A percentile compares a stretch with the other conserved stretches of the same genome.
phyloP scores from a whole-genome alignment of 2,797 vertebrate species.

The Tragelaphus oryx region DNA sequence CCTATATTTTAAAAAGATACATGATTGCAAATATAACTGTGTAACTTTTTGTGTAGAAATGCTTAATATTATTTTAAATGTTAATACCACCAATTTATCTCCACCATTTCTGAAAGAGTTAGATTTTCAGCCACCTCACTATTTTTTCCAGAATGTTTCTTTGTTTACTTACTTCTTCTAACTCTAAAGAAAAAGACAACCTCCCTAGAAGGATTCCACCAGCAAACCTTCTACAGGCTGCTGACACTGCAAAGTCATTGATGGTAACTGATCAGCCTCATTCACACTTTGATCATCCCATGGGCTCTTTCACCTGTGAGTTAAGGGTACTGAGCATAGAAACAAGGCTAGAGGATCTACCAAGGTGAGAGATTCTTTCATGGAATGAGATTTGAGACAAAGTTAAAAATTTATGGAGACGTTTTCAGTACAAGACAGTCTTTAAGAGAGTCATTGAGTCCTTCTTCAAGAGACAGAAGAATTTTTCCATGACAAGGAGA shows the following conservation, averaged over 20 bases:
- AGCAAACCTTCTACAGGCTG: neutral
- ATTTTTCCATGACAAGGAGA: neutral
- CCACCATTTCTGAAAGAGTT: neutral
- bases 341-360: neutral
- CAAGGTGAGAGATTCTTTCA: neutral
- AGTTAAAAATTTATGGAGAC: neutral
- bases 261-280: neutral
- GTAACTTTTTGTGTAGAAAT: neutral
- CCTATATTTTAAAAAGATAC: neutral
- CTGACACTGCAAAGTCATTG: neutral
- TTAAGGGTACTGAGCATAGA: neutral
- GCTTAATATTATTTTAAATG: neutral
- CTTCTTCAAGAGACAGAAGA: neutral
- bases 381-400: neutral
- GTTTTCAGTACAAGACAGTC: neutral
- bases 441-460: neutral
- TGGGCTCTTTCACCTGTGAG: neutral
- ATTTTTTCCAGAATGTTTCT: neutral
- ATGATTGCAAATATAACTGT: neutral
- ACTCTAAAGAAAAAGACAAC: neutral
- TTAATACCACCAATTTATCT: neutral
- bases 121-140: neutral
- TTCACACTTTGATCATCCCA: neutral
- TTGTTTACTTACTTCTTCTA: neutral
- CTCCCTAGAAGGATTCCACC: neutral